Evolutionary conservation across 2,888 invertebrate species (phyloP), one percentile per base, ranked within the genome.

Genomic region (Platycheirus rosarum): DNA sequence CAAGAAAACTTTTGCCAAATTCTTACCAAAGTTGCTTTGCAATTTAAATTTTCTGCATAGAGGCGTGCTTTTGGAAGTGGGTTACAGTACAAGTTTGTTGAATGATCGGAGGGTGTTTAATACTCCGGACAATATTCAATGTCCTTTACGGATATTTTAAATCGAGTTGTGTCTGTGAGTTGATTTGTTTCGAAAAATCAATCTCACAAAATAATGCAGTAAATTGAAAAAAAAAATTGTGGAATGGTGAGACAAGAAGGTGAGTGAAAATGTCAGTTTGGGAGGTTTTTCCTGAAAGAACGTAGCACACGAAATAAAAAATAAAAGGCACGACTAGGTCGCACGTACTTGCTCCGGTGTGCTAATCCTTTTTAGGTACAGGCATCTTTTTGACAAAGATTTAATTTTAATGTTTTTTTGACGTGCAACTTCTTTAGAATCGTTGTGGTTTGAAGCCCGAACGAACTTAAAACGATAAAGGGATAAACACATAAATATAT

Each of bases 1-100:
- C 18, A 8, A 62, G 60, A 71, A 74, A 80, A 70, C 65, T 75
- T 75, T 53, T 63, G 11, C 42, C 42, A 44, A 46, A 65, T 65
- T 68, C 20, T 46, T 44, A 23, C 40, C 11, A 40, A 18, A 20
- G 23, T 44, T 69, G 55, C 68, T 69, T 76, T 80, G 66, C 70
- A 80, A 80, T 80, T 76, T 80, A 80, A 80, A 80, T 76, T 9
- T n/a, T 18, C 63, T 18, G 26, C 44, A 51, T 13, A 32, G 37
- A 14, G 29, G 60, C 7, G 18, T 46, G 9, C 26, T 55, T 9
- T 4, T 7, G 53, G 23, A 5, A 42, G 42, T 0, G 23, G 23
- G 35, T 48, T 29, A 16, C 16, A 53, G 23, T 32, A 16, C 5
- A 51, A 32, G 26, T 48, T 32, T 26, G 13, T 35, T 35, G 18